Evolutionary conservation across 1,140 invertebrate genomes (phyloP), one percentile per base, ranked within the genome.

Genomic region (Calliopsis andreniformis): DNA sequence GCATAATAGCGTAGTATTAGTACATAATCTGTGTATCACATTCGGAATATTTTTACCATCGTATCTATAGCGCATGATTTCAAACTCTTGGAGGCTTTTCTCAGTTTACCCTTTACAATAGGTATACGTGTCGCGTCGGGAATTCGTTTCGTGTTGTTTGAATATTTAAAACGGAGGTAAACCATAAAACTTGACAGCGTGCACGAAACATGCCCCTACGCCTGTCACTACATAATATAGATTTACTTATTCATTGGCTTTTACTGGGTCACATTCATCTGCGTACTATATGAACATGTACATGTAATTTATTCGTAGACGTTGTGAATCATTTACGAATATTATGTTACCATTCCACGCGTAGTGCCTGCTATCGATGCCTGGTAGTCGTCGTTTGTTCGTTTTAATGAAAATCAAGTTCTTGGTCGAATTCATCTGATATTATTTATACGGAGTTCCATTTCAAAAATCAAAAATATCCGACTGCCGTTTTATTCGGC

Each of bases 191-290:
- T 79, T 43, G 73, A 70, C 73, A 47, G 3, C 20, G 62, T 25
- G 45, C 32, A n/a, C 45, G 49, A 59, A 63, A 80, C 62, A 5
- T 47, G 18, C 2, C n/a, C n/a, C 23, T 56, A 16, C 4, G 25
- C 53, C n/a, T 32, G 39, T 59, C 67, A 30, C 25, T 32, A 66
- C 28, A 49, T 66, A 67, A 81, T 62, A 20, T 18, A n/a, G n/a
- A 53, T 76, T 82, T 42, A 82, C 39, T 68, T 77, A 70, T 76
- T 77, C 68, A 77, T 67, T 16, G 42, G 8, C 16, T 49, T 2
- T 51, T 61, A 66, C 51, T 66, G 45, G 14, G 53, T 66, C 28
- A 45, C 56, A 71, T 64, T 42, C 20, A 28, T 39, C 8, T 12
- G 0, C 25, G 6, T 30, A 6, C 23, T 23, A 7, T 32, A 30